A percentile compares a stretch with the other conserved stretches of the same genome.
Evolutionary conservation across 2,113 vertebrate genomes (phyloP).

Genomic region (Erythrocercus mccallii): DNA sequence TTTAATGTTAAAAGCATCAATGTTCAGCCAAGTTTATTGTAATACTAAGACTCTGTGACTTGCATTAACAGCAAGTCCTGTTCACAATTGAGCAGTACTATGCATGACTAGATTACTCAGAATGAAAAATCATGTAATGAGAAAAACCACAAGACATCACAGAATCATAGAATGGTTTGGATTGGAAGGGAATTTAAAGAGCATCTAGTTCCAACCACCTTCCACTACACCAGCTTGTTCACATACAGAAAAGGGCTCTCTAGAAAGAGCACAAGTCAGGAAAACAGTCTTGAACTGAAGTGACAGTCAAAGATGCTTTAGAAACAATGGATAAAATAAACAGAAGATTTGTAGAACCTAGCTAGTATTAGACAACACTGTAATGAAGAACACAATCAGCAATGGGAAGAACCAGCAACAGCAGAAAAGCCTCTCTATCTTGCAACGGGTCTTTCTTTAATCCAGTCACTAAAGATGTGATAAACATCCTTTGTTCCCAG

Average conservation of each 20-base stretch:
- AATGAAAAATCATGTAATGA: background rate
- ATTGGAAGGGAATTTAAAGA: background rate
- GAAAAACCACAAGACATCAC: background rate
- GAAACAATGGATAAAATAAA: background rate
- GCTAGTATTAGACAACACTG: background rate
- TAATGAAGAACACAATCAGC: background rate
- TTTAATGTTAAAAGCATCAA: background rate
- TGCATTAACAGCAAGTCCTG: background rate
- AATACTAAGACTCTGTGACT: background rate
- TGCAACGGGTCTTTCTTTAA: background rate
- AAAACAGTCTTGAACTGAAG: background rate
- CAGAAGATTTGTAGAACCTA: background rate
- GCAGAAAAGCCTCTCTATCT: background rate
- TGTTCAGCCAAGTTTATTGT: background rate
- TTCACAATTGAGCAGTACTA: background rate
- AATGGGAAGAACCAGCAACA: background rate
- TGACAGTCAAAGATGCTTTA: background rate
- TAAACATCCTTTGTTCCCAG: background rate
- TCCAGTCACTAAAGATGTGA: background rate
- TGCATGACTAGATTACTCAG: background rate
- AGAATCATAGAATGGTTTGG: background rate
- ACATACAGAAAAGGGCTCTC: background rate
- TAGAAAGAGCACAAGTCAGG: rapidly evolving
- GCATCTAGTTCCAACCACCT: background rate
- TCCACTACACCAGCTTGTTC: background rate